These are phyloP conservation scores for Podarcis cretensis DNA, from an alignment of 2,113 vertebrate species.

Conservation along the genomic window DNA sequence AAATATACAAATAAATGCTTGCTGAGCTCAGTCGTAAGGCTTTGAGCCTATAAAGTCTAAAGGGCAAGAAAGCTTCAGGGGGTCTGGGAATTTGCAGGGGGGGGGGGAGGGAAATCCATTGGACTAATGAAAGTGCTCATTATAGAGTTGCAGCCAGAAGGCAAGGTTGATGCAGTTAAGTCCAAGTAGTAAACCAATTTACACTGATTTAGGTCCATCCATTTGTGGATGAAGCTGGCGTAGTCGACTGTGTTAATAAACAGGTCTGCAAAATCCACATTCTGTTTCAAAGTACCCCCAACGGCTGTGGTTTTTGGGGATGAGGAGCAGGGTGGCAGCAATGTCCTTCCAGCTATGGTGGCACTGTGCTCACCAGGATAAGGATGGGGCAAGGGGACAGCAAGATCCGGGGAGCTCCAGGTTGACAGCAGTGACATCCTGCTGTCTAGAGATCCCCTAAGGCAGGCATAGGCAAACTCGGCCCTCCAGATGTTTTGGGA, in stretches of 20 bases:
- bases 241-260: background rate
- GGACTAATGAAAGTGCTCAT: background rate
- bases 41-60: background rate
- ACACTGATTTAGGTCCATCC: background rate
- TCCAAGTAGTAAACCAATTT: background rate
- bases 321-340: too few species aligned
- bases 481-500: too few species aligned
- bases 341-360: too few species aligned
- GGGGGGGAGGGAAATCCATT: background rate
- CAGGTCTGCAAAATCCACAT: background rate
- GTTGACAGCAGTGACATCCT: too few species aligned
- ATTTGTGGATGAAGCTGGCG: background rate
- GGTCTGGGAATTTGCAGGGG: background rate
- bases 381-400: too few species aligned
- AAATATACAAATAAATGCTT: conserved; percentile 13
- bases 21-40: background rate
- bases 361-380: too few species aligned
- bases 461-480: too few species aligned
- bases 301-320: too few species aligned
- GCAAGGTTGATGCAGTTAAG: background rate
- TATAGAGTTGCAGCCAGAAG: background rate
- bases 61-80: background rate
- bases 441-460: too few species aligned
- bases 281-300: background rate
- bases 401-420: too few species aligned